Evolutionary conservation across 2,888 invertebrate genomes (phyloP), one percentile per base, ranked within the genome.

Genomic region (Cantharis flavilabris): DNA sequence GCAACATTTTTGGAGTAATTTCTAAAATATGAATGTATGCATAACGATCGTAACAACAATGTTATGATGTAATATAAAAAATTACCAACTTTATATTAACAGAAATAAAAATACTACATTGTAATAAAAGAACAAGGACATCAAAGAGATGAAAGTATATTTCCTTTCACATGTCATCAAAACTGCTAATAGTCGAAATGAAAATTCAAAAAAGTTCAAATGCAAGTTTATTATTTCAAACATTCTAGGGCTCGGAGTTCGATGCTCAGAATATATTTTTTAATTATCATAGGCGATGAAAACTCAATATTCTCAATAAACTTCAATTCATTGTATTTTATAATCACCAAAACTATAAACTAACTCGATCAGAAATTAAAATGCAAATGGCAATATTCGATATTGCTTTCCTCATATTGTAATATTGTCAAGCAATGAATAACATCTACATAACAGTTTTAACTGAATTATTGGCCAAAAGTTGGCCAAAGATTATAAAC

Each of bases 1-100:
- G 62, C 71, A 71, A 71, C 49, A 71, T 62, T 62, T 62, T 62
- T 71, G 49, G 18, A 71, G 49, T 71, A 33, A 49, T 23, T 67
- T 67, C 26, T 67, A 20, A 26, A 23, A 67, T 67, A 67, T 26
- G 26, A 67, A 67, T 67, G 26, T 67, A 26, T 67, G n/a, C 65
- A 67, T 49, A 49, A 49, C 49, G 49, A 49, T 49, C 49, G 33
- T 49, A 49, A 49, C 49, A 49, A 49, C 49, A 49, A 49, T 49
- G 49, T n/a, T 49, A 49, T 49, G 49, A 49, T 49, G 49, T 49
- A 49, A n/a, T 49, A 49, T 49, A 49, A 49, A 49, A 33, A 49
- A n/a, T 49, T 49, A n/a, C 49, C n/a, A n/a, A 49, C n/a, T 49
- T n/a, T 49, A 49, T 49, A 49, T 49, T 49, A 49, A 49, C n/a